Evolutionary conservation across 2,797 vertebrate species (phyloP), one percentile per base, ranked within the genome.

Genomic region (Natrix natrix): DNA sequence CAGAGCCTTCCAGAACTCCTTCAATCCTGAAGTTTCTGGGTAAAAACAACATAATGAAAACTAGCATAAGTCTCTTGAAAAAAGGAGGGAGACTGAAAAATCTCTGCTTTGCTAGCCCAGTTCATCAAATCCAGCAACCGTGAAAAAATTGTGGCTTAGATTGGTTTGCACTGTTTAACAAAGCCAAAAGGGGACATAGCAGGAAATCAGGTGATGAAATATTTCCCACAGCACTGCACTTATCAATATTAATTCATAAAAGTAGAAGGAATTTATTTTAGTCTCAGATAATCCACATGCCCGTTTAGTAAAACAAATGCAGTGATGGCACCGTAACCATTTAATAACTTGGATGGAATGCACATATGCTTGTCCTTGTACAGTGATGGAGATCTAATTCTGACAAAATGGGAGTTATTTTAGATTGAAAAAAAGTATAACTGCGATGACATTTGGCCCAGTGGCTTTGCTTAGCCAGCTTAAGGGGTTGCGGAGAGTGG

Each of bases 171-270:
- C 91, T 94, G 96, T 94, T 94, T 16, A 78, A 90, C 8, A 95
- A 93, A 96, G 94, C 94, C 95, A 92, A 95, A 96, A 89, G 16
- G 90, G 93, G 16, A 26, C 37, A 78, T 24, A 88, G 90, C 91
- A 95, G 92, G 95, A 96, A 95, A 91, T 93, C 95, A 93, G 90
- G 60, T n/a, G 95, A 93, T 92, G 57, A 96, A 96, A 92, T 95
- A 94, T 96, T 97, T 90, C 52, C 56, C 96, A 54, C 86, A 94
- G 57, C 88, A 16, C 92, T 96, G 97, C 96, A 97, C 96, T 98
- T 97, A 97, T 55, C 93, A 92, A 96, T 97, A 98, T 97, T 97
- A 97, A 94, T 97, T 97, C 96, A 96, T 97, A 97, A 97, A 97
- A 97, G 90, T 96, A 97, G 98, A 97, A 97, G 97, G 96, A 96